These are phyloP conservation scores for Bubo bubo DNA, from an alignment of 2,113 vertebrate species.

Conservation along the genomic window DNA sequence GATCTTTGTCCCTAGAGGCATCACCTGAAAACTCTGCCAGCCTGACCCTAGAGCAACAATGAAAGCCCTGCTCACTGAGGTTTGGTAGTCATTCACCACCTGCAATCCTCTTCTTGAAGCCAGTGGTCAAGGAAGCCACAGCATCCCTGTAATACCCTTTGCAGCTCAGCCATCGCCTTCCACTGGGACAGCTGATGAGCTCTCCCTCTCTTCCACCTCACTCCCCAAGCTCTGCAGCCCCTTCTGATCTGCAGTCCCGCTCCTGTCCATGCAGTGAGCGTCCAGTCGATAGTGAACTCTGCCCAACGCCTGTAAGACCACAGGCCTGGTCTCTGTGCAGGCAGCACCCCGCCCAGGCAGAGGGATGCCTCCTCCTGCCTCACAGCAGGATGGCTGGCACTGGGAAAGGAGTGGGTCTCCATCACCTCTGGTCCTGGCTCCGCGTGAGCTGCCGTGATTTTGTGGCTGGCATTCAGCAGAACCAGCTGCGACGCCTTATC, in stretches of 20 bases:
- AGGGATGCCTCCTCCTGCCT: neutral
- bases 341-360: neutral
- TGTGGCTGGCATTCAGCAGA: neutral
- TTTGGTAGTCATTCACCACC: neutral
- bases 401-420: neutral
- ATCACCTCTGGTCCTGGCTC: neutral
- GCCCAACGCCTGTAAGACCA: neutral
- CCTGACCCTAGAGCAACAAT: neutral
- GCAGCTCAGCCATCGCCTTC: rapidly evolving
- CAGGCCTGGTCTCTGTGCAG: neutral
- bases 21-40: neutral
- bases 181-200: neutral
- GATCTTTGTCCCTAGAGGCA: neutral
- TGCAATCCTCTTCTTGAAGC: neutral
- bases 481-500: neutral
- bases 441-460: no score
- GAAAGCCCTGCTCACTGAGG: rapidly evolving
- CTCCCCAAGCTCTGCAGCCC: neutral
- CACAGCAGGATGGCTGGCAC: no score
- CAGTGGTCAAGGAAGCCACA: neutral
- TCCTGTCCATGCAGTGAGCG: rapidly evolving
- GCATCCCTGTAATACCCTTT: neutral
- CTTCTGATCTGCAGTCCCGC: neutral
- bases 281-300: neutral
- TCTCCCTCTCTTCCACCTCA: neutral